These are phyloP conservation scores for Pionites leucogaster DNA, from an alignment of 2,113 vertebrate species.

Conservation along the genomic window DNA sequence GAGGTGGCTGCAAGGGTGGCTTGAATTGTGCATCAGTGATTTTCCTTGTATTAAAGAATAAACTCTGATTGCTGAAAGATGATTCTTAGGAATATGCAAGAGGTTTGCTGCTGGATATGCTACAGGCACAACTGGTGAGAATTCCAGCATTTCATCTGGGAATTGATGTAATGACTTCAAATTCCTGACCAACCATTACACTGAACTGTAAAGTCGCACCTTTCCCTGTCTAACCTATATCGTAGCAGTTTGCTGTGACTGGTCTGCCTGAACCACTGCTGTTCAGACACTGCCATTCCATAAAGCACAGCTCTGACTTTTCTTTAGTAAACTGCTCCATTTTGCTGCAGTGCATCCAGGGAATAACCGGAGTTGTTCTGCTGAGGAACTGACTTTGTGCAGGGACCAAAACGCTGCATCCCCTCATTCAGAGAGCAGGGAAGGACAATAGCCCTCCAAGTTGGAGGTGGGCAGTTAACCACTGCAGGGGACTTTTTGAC, in stretches of 20 bases:
- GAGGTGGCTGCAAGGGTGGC: neutral
- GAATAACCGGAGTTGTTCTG: neutral
- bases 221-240: neutral
- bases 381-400: neutral
- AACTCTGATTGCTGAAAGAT: neutral
- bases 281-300: neutral
- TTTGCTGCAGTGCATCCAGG: neutral
- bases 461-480: neutral
- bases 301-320: neutral
- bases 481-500: neutral
- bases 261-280: fast-evolving
- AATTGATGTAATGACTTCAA: neutral
- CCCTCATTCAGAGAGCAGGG: neutral
- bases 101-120: neutral
- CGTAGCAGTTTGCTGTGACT: neutral
- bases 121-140: neutral
- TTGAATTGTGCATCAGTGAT: neutral
- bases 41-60: neutral
- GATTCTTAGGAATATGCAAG: neutral
- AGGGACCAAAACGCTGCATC: fast-evolving
- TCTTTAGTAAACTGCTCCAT: neutral
- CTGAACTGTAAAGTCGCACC: neutral
- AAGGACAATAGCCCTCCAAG: neutral
- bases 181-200: neutral
- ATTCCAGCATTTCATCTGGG: neutral